phyloP scores from a whole-genome alignment of 2,797 vertebrate species.

The Geotrypetes seraphini region DNA sequence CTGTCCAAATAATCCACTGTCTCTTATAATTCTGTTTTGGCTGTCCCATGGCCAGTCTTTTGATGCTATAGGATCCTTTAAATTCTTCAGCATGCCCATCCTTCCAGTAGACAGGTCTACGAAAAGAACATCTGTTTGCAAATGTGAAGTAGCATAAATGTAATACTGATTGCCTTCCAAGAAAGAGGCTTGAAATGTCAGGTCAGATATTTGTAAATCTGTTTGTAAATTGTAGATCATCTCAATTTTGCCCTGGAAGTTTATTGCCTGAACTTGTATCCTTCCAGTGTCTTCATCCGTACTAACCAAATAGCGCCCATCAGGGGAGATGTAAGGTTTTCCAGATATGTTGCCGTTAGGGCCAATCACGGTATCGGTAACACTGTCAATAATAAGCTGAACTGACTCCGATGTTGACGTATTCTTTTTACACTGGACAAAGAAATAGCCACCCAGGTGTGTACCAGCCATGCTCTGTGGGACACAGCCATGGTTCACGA shows the following conservation, averaged over 20 bases:
- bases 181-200: constrained; percentile 86
- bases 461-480: constrained; percentile 83
- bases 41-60: constrained; percentile 73
- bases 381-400: constrained; percentile 81
- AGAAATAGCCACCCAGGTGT: constrained; percentile 83
- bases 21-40: constrained; percentile 69
- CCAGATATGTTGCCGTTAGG: constrained; percentile 61
- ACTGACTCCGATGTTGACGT: constrained; percentile 3
- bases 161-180: constrained; percentile 71
- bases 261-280: constrained; percentile 73
- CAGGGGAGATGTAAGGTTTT: constrained; percentile 65
- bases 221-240: constrained; percentile 51
- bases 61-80: constrained; percentile 66
- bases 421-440: constrained; percentile 67
- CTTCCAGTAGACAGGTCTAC: constrained; percentile 73
- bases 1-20: constrained; percentile 86
- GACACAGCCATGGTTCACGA: constrained; percentile 64
- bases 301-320: constrained; percentile 78
- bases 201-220: constrained; percentile 54
- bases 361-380: constrained; percentile 75
- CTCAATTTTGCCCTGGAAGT: constrained; percentile 65
- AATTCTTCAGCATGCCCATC: constrained; percentile 57
- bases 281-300: constrained; percentile 38
- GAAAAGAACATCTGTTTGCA: constrained; percentile 71
- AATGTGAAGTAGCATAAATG: constrained; percentile 64